Conservation (phyloP, 2,888 invertebrate genomes). For the Plagodis pulveraria region DNA sequence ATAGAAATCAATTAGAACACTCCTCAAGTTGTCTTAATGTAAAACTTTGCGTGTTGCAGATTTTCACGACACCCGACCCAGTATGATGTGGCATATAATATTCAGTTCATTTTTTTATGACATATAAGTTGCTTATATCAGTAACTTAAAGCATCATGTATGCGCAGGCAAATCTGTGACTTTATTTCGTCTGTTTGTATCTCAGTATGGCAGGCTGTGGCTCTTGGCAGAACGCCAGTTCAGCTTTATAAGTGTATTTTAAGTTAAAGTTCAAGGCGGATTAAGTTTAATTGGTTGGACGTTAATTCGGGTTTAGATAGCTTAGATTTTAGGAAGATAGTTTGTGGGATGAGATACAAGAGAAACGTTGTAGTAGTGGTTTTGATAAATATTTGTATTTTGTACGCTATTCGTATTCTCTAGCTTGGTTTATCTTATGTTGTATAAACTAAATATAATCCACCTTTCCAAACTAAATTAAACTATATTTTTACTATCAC, state of each 20-base stretch:
- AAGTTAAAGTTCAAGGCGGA: constrained; percentile 42
- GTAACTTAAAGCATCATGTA: background rate
- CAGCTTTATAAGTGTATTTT: constrained; percentile 31
- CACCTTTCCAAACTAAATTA: too few species aligned
- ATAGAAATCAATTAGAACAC: too few species aligned
- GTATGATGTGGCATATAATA: too few species aligned
- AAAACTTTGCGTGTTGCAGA: too few species aligned
- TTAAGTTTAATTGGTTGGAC: constrained; percentile 35
- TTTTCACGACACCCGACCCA: too few species aligned
- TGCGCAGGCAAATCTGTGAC: constrained; percentile 29
- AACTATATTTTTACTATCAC: too few species aligned
- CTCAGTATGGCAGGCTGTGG: constrained; percentile 57
- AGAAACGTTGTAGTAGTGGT: background rate
- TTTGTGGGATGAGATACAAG: background rate
- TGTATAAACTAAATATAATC: too few species aligned
- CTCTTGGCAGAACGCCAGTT: constrained; percentile 60
- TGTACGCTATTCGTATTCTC: too few species aligned
- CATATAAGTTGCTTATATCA: background rate
- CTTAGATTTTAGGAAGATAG: constrained; percentile 17
- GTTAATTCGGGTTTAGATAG: constrained; percentile 17
- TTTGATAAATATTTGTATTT: too few species aligned
- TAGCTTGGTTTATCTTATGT: too few species aligned
- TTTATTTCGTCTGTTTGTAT: constrained; percentile 69
- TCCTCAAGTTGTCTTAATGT: too few species aligned
- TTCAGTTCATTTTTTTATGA: too few species aligned